Evolutionary conservation across 2,113 vertebrate genomes (phyloP).

Genomic region (Orthochromis indermauri): DNA sequence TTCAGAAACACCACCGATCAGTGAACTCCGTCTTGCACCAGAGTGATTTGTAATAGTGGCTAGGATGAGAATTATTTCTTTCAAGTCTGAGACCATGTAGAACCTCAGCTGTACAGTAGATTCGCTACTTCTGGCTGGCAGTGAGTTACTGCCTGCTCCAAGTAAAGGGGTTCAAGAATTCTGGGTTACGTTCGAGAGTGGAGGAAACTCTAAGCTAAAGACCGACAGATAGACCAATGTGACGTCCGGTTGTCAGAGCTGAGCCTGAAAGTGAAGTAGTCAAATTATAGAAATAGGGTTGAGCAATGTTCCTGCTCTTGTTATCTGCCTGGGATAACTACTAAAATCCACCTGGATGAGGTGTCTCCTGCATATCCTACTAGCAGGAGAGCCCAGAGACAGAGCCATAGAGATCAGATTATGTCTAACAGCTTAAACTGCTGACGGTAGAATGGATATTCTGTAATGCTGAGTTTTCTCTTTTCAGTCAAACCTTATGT

Average conservation of each 20-base stretch:
- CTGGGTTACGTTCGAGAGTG: background rate
- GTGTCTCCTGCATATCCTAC: background rate
- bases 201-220: background rate
- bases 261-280: background rate
- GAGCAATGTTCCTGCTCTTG: background rate
- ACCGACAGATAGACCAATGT: background rate
- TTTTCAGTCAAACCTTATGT: background rate
- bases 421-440: background rate
- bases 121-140: background rate
- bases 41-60: background rate
- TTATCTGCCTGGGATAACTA: background rate
- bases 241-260: rapidly evolving
- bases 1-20: background rate
- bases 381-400: background rate
- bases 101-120: background rate
- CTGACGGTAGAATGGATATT: background rate
- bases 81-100: background rate
- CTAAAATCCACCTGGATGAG: background rate
- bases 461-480: background rate
- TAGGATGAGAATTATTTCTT: background rate
- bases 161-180: background rate
- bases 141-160: background rate
- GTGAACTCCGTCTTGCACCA: background rate
- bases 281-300: background rate
- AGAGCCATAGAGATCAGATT: background rate